These are phyloP conservation scores for Acestrorhynchus altus DNA, from an alignment of 2,797 vertebrate genomes.

Conservation along the genomic window DNA sequence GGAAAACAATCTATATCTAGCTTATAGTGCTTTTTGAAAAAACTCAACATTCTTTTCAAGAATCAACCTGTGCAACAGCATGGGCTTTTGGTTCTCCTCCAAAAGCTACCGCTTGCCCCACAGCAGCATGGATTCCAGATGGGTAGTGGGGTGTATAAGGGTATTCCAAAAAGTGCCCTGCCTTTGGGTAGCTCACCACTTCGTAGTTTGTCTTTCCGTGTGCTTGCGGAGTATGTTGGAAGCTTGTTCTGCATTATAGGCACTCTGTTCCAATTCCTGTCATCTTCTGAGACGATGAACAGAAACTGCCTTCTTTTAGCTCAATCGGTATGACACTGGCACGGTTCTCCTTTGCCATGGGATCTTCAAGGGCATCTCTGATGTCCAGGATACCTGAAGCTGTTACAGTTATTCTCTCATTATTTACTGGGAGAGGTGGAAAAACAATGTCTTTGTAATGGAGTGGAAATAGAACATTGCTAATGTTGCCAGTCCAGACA, in stretches of 20 bases:
- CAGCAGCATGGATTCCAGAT: slow-evolving; percentile 73
- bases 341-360: slow-evolving; percentile 70
- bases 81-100: slow-evolving; percentile 86
- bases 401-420: slow-evolving; percentile 49
- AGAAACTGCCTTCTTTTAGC: no score
- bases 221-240: slow-evolving; percentile 74
- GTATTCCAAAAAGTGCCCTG: slow-evolving; percentile 89
- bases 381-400: slow-evolving; percentile 73
- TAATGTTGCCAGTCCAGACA: slow-evolving; percentile 76
- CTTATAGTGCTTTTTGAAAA: slow-evolving; percentile 83
- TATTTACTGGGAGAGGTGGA: slow-evolving; percentile 62
- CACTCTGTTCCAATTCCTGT: slow-evolving; percentile 85
- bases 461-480: slow-evolving; percentile 77
- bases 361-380: slow-evolving; percentile 71
- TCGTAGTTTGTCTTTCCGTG: slow-evolving; percentile 83
- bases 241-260: slow-evolving; percentile 79
- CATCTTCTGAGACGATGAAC: slow-evolving; percentile 72
- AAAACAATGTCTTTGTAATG: slow-evolving; percentile 77
- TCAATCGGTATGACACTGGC: slow-evolving; percentile 75
- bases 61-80: slow-evolving; percentile 83
- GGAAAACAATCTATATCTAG: no score
- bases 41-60: slow-evolving; percentile 82
- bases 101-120: slow-evolving; percentile 72
- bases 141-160: slow-evolving; percentile 83
- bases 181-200: slow-evolving; percentile 82